A percentile compares a stretch with the other conserved stretches of the same genome.
These are phyloP conservation scores for Xestobium rufovillosum DNA, from an alignment of 2,888 invertebrate species.

Conservation along the genomic window DNA sequence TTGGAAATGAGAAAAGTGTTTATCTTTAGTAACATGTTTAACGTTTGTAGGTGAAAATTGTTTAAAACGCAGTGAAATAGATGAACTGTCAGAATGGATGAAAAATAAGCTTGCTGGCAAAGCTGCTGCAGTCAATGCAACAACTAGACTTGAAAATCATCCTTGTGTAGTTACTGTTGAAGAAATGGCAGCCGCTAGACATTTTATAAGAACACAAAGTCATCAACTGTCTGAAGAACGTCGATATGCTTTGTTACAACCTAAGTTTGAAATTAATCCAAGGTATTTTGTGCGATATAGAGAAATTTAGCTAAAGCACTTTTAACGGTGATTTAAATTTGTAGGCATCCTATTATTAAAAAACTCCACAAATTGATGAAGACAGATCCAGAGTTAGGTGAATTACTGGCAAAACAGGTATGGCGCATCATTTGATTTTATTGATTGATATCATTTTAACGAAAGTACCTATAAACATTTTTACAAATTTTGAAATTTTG, in stretches of 20 bases:
- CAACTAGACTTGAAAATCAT: conserved; percentile 76
- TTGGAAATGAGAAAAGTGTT: conserved; percentile 3
- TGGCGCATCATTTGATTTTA: conserved; percentile 15
- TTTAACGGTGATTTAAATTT: conserved; percentile 32
- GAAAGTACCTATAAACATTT: conserved; percentile 5
- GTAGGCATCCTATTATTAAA: conserved; percentile 81
- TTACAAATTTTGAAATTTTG: conserved; percentile 31
- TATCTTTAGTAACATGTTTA: conserved; percentile 1
- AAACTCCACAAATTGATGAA: conserved; percentile 71
- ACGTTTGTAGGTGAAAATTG: conserved; percentile 53
- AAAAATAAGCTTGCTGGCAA: conserved; percentile 69
- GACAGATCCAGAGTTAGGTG: conserved; percentile 72
- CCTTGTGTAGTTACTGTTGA: conserved; percentile 93
- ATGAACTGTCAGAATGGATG: conserved; percentile 72
- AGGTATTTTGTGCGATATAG: conserved; percentile 55
- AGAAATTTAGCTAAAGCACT: conserved; percentile 2
- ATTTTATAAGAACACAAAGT: conserved; percentile 86
- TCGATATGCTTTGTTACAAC: conserved; percentile 78
- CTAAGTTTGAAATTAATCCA: conserved; percentile 90
- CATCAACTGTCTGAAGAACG: conserved; percentile 75
- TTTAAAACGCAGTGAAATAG: conserved; percentile 66
- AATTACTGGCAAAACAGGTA: conserved; percentile 78
- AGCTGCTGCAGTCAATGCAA: conserved; percentile 76
- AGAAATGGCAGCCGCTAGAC: conserved; percentile 94
- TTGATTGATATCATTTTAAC: conserved; percentile 6